Evolutionary conservation across 2,797 vertebrate genomes (phyloP).

Genomic region (Malacoraja senta): DNA sequence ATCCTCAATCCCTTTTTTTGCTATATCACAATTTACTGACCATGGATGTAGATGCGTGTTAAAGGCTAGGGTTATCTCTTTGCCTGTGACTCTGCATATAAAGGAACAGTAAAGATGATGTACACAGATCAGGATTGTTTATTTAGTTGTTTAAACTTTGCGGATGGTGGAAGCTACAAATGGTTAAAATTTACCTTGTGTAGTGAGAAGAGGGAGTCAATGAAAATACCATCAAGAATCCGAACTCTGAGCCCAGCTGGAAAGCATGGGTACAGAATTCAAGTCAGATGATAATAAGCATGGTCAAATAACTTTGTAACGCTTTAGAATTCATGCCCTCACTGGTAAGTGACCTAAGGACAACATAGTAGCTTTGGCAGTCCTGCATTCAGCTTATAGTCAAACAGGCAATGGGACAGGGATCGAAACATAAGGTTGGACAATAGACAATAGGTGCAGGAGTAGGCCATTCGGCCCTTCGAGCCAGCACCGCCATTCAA

Average conservation of each 20-base stretch:
- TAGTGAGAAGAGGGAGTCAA: neutral
- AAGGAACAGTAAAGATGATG: neutral
- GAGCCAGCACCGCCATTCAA: no score
- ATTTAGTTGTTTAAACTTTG: neutral
- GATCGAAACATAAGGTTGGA: neutral
- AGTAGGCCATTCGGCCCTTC: no score
- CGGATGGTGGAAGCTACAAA: neutral
- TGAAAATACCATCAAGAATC: neutral
- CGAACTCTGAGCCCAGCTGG: neutral
- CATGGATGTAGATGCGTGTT: neutral
- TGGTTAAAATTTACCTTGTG: neutral
- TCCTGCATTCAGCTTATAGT: neutral
- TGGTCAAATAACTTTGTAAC: neutral
- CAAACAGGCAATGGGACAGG: neutral
- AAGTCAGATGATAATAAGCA: neutral
- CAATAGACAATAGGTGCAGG: no score
- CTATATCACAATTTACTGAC: neutral
- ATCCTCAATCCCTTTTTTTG: neutral
- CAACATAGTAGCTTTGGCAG: neutral
- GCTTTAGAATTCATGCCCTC: neutral
- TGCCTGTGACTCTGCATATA: neutral
- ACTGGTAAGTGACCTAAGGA: neutral
- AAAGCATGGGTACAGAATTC: neutral
- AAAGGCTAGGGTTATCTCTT: neutral
- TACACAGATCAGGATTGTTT: neutral